phyloP scores from a whole-genome alignment of 2,888 invertebrate species.

The Hypolimnas misippus region DNA sequence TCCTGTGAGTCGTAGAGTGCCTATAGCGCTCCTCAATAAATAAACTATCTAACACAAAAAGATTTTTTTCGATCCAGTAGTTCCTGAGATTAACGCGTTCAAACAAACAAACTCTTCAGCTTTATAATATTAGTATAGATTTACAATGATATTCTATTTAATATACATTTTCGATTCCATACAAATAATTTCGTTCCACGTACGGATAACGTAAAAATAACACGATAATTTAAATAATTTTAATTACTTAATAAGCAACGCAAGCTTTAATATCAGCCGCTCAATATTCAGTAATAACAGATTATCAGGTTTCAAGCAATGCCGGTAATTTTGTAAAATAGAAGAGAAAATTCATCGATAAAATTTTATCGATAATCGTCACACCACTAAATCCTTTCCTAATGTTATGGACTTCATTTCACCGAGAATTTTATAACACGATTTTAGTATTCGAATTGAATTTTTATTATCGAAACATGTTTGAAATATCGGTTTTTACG shows the following conservation, averaged over 20 bases:
- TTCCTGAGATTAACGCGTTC: no score
- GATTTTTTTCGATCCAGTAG: no score
- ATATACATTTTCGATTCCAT: no score
- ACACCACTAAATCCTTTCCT: slow-evolving; percentile 25
- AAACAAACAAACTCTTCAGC: no score
- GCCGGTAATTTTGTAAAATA: neutral
- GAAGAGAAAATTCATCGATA: slow-evolving; percentile 16
- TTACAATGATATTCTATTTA: no score
- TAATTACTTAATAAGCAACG: neutral
- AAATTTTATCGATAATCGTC: slow-evolving; percentile 18
- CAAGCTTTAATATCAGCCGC: neutral
- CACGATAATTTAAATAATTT: neutral
- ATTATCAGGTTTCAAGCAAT: neutral
- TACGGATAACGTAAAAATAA: neutral
- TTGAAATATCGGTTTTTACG: no score
- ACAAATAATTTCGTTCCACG: neutral
- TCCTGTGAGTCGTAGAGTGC: no score
- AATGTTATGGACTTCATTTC: slow-evolving; percentile 25
- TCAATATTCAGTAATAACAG: neutral
- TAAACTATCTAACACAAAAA: no score
- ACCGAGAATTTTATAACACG: slow-evolving; percentile 30
- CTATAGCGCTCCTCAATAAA: no score
- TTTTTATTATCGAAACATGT: slow-evolving; percentile 19
- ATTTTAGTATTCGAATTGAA: slow-evolving; percentile 25
- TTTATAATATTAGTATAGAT: no score